Percentiles rank a stretch among this genome's conserved stretches.
Conservation (phyloP, 2,797 vertebrate genomes). For the Triplophysa bombifrons region DNA sequence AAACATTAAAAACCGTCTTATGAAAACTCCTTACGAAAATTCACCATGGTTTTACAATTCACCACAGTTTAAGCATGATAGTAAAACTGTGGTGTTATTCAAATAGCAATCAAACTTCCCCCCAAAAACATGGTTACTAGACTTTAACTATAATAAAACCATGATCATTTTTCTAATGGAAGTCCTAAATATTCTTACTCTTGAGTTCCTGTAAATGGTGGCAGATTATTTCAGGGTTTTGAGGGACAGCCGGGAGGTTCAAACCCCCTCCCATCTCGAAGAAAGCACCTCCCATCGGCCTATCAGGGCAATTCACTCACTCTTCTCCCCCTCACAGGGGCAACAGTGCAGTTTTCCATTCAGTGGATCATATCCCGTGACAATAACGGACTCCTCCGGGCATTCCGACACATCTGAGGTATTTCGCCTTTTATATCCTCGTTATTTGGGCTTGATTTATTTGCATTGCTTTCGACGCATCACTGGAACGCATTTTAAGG, state of each 20-base stretch:
- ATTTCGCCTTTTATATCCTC: slow-evolving; percentile 55
- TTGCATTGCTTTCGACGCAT: background rate
- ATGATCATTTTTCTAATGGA: too few relatives aligned
- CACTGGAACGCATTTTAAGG: background rate
- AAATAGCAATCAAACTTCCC: too few relatives aligned
- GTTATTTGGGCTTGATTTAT: background rate
- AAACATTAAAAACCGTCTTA: too few relatives aligned
- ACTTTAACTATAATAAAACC: too few relatives aligned
- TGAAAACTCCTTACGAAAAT: too few relatives aligned
- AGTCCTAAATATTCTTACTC: background rate
- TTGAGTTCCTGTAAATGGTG: background rate
- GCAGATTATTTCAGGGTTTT: slow-evolving; percentile 62
- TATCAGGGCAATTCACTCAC: slow-evolving; percentile 81
- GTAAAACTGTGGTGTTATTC: too few relatives aligned
- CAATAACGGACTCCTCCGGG: slow-evolving; percentile 75
- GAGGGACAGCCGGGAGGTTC: slow-evolving; percentile 73
- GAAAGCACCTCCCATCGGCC: slow-evolving; percentile 81
- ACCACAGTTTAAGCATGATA: too few relatives aligned
- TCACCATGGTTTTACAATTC: too few relatives aligned
- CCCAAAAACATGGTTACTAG: too few relatives aligned
- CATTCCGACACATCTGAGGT: slow-evolving; percentile 73
- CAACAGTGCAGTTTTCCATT: slow-evolving; percentile 79
- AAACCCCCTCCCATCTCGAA: slow-evolving; percentile 71
- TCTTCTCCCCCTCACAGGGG: slow-evolving; percentile 80
- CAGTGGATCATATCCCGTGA: slow-evolving; percentile 71